A percentile compares a stretch with the other conserved stretches of the same genome.
Evolutionary conservation across 2,797 vertebrate genomes (phyloP).

Genomic region (Otus scops): DNA sequence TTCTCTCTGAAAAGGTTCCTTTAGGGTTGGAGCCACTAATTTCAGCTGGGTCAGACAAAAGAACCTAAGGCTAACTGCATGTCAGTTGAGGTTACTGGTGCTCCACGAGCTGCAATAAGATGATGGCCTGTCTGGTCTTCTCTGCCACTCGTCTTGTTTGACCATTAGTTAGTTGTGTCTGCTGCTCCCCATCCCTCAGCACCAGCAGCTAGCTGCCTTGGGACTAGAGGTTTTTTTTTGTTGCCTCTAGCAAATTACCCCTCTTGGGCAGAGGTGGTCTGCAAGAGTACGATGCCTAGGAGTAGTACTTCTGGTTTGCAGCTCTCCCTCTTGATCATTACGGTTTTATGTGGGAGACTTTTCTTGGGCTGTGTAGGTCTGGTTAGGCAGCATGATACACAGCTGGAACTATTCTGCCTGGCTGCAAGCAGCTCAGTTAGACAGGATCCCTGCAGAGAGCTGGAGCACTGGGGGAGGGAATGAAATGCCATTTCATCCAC

Average conservation of each 20-base stretch:
- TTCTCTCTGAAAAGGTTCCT: background rate
- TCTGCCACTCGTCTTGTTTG: background rate
- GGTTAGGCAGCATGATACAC: background rate
- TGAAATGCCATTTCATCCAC: conserved; percentile 44
- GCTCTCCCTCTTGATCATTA: background rate
- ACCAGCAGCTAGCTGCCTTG: background rate
- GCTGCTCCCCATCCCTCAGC: background rate
- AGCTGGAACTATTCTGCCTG: conserved; percentile 26
- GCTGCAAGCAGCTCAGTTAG: conserved; percentile 32
- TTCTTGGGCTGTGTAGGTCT: background rate
- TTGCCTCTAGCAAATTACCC: background rate
- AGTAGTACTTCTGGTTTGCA: background rate
- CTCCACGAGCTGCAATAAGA: background rate
- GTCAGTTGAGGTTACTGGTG: background rate
- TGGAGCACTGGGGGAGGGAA: conserved; percentile 30
- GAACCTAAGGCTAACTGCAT: background rate
- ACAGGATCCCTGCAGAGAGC: conserved; percentile 47
- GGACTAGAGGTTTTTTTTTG: background rate
- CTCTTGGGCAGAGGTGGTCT: background rate
- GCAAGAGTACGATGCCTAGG: background rate
- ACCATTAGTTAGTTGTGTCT: background rate
- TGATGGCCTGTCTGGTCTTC: background rate
- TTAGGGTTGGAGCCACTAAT: background rate
- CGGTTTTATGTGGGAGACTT: background rate
- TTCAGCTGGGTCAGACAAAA: background rate